phyloP scores from a whole-genome alignment of 2,888 invertebrate species.

The Tryphoninae sp. region DNA sequence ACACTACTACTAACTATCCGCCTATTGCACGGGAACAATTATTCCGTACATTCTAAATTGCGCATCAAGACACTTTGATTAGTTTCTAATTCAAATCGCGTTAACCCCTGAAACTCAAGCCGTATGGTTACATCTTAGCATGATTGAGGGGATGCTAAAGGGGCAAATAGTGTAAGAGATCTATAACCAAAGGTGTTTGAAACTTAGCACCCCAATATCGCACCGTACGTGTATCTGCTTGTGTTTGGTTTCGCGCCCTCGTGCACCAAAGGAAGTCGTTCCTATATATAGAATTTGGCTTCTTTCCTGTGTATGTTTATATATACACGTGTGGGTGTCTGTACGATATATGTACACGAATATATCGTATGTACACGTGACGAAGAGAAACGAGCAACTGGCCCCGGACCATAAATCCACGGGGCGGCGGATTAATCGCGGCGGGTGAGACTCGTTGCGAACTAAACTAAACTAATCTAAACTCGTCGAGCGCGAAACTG shows the following conservation, averaged over 20 bases:
- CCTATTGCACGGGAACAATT: too few relatives aligned
- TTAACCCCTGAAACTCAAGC: not conserved
- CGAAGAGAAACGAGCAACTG: conserved; percentile 77
- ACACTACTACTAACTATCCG: too few relatives aligned
- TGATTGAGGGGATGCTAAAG: not conserved
- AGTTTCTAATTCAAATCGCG: not conserved
- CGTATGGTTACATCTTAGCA: not conserved
- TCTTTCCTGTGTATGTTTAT: conserved; percentile 7
- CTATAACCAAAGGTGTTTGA: conserved; percentile 49
- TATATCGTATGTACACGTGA: conserved; percentile 66
- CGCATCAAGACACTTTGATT: not conserved
- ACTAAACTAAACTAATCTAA: conserved; percentile 80
- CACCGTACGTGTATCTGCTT: conserved; percentile 34
- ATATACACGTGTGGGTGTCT: not conserved
- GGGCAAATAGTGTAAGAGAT: conserved; percentile 21
- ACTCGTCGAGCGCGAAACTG: conserved; percentile 72
- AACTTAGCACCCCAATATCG: conserved; percentile 57
- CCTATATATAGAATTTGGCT: conserved; percentile 25
- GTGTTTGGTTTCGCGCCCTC: conserved; percentile 20
- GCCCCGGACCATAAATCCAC: conserved; percentile 77
- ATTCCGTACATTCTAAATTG: too few relatives aligned
- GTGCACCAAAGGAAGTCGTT: conserved; percentile 41
- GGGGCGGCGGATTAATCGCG: conserved; percentile 76
- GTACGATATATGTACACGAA: conserved; percentile 16
- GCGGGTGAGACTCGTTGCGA: conserved; percentile 77